Conservation (phyloP, 2,797 vertebrate genomes). For the Distichodus sexfasciatus region DNA sequence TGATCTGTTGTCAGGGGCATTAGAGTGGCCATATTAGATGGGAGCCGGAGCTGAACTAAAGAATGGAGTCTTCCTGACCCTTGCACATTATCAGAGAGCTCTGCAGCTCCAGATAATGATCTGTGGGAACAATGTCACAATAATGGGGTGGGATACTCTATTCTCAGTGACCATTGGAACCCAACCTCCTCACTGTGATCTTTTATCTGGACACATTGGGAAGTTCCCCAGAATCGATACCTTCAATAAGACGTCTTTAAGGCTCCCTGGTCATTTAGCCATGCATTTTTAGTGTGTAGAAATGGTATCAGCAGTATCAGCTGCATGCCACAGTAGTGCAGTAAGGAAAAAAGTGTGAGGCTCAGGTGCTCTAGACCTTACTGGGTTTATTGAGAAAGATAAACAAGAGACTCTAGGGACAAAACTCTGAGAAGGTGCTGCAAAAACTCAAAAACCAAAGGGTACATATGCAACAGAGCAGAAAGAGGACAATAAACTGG, state of each 20-base stretch:
- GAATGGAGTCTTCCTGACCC: neutral
- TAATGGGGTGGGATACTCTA: neutral
- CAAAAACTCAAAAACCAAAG: no score
- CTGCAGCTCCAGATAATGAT: conserved; percentile 15
- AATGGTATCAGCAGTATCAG: no score
- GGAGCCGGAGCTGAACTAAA: neutral
- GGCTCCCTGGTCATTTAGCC: no score
- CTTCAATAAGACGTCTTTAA: neutral
- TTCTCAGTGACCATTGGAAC: neutral
- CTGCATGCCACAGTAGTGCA: no score
- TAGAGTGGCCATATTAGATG: neutral
- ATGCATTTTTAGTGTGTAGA: no score
- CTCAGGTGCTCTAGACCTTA: no score
- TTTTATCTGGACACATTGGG: neutral
- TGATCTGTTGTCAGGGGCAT: conserved; percentile 6
- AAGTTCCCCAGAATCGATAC: neutral
- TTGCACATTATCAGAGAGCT: neutral
- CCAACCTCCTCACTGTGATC: neutral
- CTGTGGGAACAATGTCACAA: conserved; percentile 2
- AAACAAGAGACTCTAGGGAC: no score
- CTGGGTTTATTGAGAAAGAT: no score
- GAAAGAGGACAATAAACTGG: no score
- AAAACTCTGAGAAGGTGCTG: no score
- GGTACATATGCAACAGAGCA: no score
- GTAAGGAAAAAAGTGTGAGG: no score